Conservation (phyloP, 2,888 invertebrate species). For the Ophion obscuratus region DNA sequence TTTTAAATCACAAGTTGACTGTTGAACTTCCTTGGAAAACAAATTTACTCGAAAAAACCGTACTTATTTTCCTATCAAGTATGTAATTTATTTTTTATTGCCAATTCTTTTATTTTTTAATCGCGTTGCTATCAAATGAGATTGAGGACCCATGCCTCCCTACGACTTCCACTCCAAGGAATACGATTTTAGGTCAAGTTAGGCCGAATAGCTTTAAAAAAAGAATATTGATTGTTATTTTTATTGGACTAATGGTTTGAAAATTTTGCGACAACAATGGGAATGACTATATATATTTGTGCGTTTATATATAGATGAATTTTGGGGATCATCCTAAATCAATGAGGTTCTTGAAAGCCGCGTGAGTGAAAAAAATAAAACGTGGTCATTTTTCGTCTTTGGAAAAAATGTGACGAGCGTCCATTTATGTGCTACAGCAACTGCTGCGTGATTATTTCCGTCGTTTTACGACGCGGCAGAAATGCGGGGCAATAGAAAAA, state of each 20-base stretch:
- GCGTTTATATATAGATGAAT: slow-evolving; percentile 1
- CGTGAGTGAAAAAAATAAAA: slow-evolving; percentile 26
- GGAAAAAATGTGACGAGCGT: slow-evolving; percentile 48
- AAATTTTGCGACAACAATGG: slow-evolving; percentile 10
- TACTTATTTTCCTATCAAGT: no score
- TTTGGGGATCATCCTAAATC: slow-evolving; percentile 53
- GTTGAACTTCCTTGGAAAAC: no score
- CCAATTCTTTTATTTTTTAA: no score
- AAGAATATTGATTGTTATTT: slow-evolving; percentile 2
- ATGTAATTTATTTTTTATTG: no score
- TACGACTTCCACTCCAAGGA: neutral
- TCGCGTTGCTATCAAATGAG: no score
- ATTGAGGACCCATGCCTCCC: neutral
- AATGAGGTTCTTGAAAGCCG: neutral
- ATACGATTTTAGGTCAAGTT: neutral
- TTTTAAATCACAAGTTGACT: no score
- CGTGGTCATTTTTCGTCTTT: slow-evolving; percentile 31
- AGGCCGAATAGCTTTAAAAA: neutral
- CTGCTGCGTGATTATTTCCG: slow-evolving; percentile 40
- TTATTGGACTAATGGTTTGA: slow-evolving; percentile 40
- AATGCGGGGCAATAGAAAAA: slow-evolving; percentile 67
- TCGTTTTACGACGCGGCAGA: slow-evolving; percentile 44
- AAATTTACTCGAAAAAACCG: no score
- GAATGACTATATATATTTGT: neutral
- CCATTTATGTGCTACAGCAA: slow-evolving; percentile 76